A percentile compares a stretch with the other conserved stretches of the same genome.
Conservation (phyloP, 2,797 vertebrate genomes). For the Labeo calbasu region DNA sequence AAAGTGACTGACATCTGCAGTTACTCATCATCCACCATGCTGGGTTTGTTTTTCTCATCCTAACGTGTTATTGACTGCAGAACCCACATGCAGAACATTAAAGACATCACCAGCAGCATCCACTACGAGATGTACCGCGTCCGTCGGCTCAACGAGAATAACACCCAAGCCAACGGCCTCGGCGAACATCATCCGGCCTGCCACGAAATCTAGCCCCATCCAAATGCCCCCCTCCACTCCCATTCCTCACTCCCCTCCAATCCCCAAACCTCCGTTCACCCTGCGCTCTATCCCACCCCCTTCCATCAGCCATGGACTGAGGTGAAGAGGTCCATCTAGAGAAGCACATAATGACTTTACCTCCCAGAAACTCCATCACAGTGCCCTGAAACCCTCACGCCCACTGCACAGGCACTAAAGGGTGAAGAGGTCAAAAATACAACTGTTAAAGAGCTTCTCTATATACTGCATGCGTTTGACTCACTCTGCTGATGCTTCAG, state of each 20-base stretch:
- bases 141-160: constrained; percentile 90
- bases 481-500: constrained; percentile 32
- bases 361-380: constrained; percentile 19
- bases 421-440: background rate
- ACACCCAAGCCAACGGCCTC: constrained; percentile 84
- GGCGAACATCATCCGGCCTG: constrained; percentile 83
- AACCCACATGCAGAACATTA: constrained; percentile 99
- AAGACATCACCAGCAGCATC: constrained; percentile 98
- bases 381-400: constrained; percentile 13
- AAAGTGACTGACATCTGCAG: background rate
- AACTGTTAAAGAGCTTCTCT: constrained; percentile 19
- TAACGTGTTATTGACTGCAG: constrained; percentile 67
- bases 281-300: constrained; percentile 27
- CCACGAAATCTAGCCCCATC: constrained; percentile 85
- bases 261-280: constrained; percentile 25
- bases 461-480: constrained; percentile 37
- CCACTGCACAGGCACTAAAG: background rate
- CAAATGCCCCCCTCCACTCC: background rate
- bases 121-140: constrained; percentile 97
- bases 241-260: constrained; percentile 21
- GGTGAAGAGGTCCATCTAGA: constrained; percentile 30
- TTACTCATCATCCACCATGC: background rate
- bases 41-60: background rate
- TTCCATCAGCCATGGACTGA: constrained; percentile 26
- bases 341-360: constrained; percentile 41